Percentiles rank a stretch among this genome's conserved stretches.
Evolutionary conservation across 2,797 vertebrate species (phyloP).

Genomic region (Falco concolor): DNA sequence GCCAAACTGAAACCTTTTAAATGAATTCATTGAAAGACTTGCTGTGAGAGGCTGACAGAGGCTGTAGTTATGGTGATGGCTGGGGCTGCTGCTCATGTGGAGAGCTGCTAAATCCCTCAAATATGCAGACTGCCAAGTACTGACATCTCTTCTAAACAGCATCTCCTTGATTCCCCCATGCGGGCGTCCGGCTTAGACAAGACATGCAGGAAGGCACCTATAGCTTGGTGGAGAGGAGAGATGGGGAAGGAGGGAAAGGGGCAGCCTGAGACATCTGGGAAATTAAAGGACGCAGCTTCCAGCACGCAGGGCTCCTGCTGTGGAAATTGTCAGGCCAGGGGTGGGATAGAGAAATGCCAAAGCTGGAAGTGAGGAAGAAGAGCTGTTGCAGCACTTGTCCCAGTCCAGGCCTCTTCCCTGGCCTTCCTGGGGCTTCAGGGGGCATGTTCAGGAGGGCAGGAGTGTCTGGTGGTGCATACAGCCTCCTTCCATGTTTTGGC

Average conservation of each 20-base stretch:
- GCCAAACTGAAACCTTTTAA: background rate
- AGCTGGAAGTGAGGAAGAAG: background rate
- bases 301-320: background rate
- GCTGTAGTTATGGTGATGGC: background rate
- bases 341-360: background rate
- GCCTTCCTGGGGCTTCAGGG: background rate
- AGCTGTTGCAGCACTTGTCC: background rate
- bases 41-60: background rate
- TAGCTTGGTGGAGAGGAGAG: background rate
- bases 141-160: background rate
- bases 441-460: fast-evolving
- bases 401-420: background rate
- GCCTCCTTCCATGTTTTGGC: background rate
- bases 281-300: background rate
- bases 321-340: background rate
- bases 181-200: background rate
- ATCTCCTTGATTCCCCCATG: background rate
- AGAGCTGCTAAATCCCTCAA: background rate
- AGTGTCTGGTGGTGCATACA: background rate
- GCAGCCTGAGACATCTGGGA: background rate
- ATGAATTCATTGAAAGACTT: background rate
- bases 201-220: background rate
- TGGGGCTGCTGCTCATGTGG: background rate
- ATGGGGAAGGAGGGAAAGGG: background rate
- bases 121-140: background rate